Base-by-base conservation (phyloP, 1,140 invertebrate genomes). In the Heterodera carotae region DNA sequence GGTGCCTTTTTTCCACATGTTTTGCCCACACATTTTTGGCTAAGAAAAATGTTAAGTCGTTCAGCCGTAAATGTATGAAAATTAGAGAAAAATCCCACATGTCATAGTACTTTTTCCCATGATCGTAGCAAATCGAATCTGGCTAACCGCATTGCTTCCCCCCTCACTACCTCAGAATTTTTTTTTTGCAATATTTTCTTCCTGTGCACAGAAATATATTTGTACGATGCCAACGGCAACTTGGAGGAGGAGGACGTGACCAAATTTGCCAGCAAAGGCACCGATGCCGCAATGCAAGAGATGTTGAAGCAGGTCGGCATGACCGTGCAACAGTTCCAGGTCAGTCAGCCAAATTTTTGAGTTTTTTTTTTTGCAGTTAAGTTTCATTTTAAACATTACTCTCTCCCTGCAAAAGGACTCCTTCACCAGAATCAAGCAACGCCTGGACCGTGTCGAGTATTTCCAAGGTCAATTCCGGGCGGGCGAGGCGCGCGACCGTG, bases 401-500 rank as follows among this genome's bases (percentile, higher is more conserved):
- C 12, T 39, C 8, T 76, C 83, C 27, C 8, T 22, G 8, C 3
- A 62, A 31, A 83, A 89, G 85, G 79, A 75, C 53, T 77, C 88
- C 39, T 82, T 89, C 29, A 85, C 85, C 22, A 83, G 80, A 59
- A 85, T 89, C 59, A 88, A 88, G 73, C 69, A 76, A 25, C 86
- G 87, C 74, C 77, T 90, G 60, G 88, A 89, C 76, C 87, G 87
- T 69, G 84, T 88, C 8, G 82, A 85, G 74, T 86, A 88, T 72
- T 73, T 87, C 60, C 89, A 89, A 80, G 87, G 86, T 25, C 75
- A 88, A 53, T 83, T 90, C 33, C 84, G 84, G 31, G 85, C 87
- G 71, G 85, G 85, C 75, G 89, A 90, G 80, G 82, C 88, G 15
- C 78, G 88, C 64, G 89, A 90, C 73, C 82, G 88, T 36, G 88